Evolutionary conservation across 2,797 vertebrate species (phyloP), one percentile per base, ranked within the genome.

Genomic region (Microcaecilia unicolor): DNA sequence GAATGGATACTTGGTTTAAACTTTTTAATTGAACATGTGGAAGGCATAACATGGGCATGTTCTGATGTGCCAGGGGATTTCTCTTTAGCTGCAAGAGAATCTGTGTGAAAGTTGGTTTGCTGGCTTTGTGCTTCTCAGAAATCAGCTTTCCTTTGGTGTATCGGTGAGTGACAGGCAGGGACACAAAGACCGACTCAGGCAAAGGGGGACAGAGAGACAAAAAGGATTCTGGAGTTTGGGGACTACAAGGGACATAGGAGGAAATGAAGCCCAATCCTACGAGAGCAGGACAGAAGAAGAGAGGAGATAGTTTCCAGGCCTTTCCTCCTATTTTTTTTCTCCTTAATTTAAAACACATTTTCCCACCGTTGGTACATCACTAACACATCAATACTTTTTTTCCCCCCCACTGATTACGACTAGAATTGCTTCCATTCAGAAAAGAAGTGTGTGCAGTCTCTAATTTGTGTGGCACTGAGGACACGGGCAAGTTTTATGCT

Each of bases 141-240:
- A 70, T 76, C 79, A 70, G 74, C 76, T 78, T 80, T 67, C 65
- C 60, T 58, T 76, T 60, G 75, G 70, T 67, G 79, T 61, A 64
- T 67, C 51, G 52, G 64, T 75, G 78, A 89, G 74, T 87, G 85
- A 86, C 84, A 88, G 80, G 76, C 76, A 79, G 76, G n/a, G n/a
- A 88, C 83, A 91, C 87, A 91, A 89, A 87, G 81, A 68, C 76
- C 57, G 60, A 60, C 58, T 42, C 57, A 80, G 77, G 73, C 71
- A 67, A 48, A 72, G 57, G 66, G 54, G 50, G 69, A 51, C n/a
- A 20, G 25, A 53, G 55, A 48, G 28, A 37, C 33, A 22, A 18
- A 20, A 4, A 19, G 58, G 50, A 52, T 19, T 63, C 53, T 43
- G 44, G 64, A 72, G 67, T 68, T 50, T 65, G 37, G 66, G 63